phyloP scores from a whole-genome alignment of 2,113 vertebrate genomes.

The Enhydra lutris region DNA sequence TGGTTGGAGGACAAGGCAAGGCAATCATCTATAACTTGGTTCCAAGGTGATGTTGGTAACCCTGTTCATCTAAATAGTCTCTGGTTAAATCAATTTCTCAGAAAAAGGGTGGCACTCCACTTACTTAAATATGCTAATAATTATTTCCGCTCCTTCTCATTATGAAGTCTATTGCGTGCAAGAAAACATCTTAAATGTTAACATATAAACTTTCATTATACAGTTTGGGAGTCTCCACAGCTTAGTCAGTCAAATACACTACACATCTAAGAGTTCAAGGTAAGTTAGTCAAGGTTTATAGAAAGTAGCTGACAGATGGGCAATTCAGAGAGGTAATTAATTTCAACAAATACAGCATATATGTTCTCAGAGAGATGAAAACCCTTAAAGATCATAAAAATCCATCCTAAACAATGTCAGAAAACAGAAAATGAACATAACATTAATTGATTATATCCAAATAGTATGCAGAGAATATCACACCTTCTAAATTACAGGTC shows the following conservation, averaged over 20 bases:
- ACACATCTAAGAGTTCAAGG: constrained; percentile 48
- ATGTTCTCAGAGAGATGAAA: constrained; percentile 41
- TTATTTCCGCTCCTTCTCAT: constrained; percentile 1
- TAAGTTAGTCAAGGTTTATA: constrained; percentile 23
- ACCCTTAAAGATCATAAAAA: constrained; percentile 30
- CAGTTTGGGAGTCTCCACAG: neutral
- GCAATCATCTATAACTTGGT: neutral
- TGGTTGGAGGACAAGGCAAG: constrained; percentile 54
- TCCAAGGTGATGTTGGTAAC: neutral
- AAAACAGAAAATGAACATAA: constrained; percentile 1
- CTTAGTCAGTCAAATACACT: neutral
- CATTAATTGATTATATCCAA: neutral
- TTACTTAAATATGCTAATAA: constrained; percentile 12
- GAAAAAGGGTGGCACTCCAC: neutral
- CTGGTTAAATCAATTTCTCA: neutral
- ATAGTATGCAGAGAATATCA: neutral
- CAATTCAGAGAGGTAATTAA: constrained; percentile 31
- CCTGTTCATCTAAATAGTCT: neutral
- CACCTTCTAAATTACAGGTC: neutral
- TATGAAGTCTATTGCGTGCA: neutral
- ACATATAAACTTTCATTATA: neutral
- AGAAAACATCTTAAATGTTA: constrained; percentile 7
- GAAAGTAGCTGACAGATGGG: constrained; percentile 36
- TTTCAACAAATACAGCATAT: constrained; percentile 30
- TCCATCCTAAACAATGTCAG: constrained; percentile 10